A percentile compares a stretch with the other conserved stretches of the same genome.
Conservation (phyloP, 2,797 vertebrate genomes). For the Huso huso region DNA sequence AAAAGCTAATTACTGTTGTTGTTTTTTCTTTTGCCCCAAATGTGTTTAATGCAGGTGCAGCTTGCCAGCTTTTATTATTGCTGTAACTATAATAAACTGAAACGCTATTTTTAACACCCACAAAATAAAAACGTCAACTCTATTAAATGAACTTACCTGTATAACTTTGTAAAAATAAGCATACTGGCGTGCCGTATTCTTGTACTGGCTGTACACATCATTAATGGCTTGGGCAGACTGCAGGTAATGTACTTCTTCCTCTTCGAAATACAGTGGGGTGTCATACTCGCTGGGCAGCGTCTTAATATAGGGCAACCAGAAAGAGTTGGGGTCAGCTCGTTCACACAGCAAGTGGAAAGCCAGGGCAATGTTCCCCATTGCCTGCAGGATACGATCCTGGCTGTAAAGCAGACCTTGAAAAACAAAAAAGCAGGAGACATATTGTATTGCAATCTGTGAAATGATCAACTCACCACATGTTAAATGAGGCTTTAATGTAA, state of each 20-base stretch:
- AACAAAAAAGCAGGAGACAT: neutral
- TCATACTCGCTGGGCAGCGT: conserved; percentile 84
- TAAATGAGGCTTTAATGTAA: too few species aligned
- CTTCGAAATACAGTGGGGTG: conserved; percentile 88
- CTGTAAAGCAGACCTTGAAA: conserved; percentile 76
- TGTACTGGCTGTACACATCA: conserved; percentile 91
- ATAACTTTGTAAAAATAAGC: conserved; percentile 97
- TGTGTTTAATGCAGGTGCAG: too few species aligned
- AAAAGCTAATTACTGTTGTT: too few species aligned
- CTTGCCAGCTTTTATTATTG: too few species aligned
- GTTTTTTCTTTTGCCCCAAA: too few species aligned
- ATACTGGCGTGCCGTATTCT: conserved; percentile 93
- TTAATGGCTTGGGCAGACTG: conserved; percentile 89
- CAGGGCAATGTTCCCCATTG: conserved; percentile 94
- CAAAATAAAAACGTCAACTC: too few species aligned
- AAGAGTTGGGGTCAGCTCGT: conserved; percentile 71
- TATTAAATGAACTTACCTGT: conserved; percentile 61
- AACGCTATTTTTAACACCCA: too few species aligned
- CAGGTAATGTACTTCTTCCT: conserved; percentile 83
- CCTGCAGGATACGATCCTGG: conserved; percentile 93
- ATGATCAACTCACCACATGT: too few species aligned
- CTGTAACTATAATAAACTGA: too few species aligned
- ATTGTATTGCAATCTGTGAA: too few species aligned
- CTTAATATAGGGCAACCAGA: conserved; percentile 92
- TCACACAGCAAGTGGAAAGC: conserved; percentile 93